These are phyloP conservation scores for Ptychochromis oligacanthus DNA, from an alignment of 2,113 vertebrate genomes.

Conservation along the genomic window DNA sequence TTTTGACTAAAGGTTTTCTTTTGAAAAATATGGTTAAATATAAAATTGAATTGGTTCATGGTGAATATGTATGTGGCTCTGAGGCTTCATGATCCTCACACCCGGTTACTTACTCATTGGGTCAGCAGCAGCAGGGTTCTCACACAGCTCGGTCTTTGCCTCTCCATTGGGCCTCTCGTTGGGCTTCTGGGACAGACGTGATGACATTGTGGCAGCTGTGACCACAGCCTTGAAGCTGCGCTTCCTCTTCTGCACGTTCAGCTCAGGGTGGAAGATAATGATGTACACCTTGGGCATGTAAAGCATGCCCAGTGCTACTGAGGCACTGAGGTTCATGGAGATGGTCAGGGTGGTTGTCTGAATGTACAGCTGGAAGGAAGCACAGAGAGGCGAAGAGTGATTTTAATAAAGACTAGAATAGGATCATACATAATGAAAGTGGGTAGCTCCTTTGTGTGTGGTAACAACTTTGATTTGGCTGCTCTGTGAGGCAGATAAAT, in stretches of 20 bases:
- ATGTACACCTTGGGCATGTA: constrained; percentile 99
- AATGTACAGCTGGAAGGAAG: constrained; percentile 91
- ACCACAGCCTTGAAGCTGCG: constrained; percentile 97
- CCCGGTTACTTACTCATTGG: constrained; percentile 77
- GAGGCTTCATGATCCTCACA: constrained; percentile 48
- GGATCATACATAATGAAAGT: neutral
- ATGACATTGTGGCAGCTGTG: constrained; percentile 95
- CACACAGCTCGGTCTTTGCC: constrained; percentile 94
- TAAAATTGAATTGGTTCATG: neutral
- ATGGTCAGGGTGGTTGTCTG: constrained; percentile 97
- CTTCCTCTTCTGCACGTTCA: constrained; percentile 96
- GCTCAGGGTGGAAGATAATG: constrained; percentile 97
- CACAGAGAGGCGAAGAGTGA: neutral
- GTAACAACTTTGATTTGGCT: constrained; percentile 13
- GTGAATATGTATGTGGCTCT: neutral
- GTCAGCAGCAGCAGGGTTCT: constrained; percentile 84
- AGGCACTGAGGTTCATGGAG: constrained; percentile 98
- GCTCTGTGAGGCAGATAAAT: constrained; percentile 18
- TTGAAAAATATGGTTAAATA: neutral
- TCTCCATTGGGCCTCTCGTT: constrained; percentile 94
- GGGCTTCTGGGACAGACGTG: constrained; percentile 91
- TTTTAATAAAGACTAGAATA: constrained; percentile 12
- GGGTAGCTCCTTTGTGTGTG: neutral
- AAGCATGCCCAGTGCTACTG: constrained; percentile 96
- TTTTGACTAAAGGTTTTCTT: neutral